Percentiles rank a stretch among this genome's conserved stretches.
Evolutionary conservation across 2,888 invertebrate genomes (phyloP).

Genomic region (Dynastes tityus): DNA sequence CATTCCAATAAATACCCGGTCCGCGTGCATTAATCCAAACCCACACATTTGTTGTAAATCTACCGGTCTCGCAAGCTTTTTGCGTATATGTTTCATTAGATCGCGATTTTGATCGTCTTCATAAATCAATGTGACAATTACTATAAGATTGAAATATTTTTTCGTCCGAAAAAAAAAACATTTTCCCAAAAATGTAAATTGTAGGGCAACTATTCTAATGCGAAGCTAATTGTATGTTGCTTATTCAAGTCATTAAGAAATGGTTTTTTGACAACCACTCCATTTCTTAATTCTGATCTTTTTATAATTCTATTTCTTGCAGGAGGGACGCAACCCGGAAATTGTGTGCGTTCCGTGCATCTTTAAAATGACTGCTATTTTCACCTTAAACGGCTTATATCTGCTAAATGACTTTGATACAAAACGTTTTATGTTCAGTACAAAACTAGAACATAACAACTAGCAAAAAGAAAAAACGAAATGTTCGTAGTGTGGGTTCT

Average conservation of each 20-base stretch:
- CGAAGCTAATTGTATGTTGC: background rate
- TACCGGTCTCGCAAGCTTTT: background rate
- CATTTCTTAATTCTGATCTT: constrained; percentile 5
- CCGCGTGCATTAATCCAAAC: background rate
- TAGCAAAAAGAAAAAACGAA: too few species aligned
- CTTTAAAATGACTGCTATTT: background rate
- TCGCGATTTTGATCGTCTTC: background rate
- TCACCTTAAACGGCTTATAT: background rate
- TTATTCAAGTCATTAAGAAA: background rate
- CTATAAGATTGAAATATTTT: background rate
- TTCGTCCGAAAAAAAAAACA: background rate
- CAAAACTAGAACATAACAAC: too few species aligned
- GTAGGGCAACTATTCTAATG: background rate
- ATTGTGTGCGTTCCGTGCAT: background rate
- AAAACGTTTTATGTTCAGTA: background rate
- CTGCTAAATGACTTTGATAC: too few species aligned
- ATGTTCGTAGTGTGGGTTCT: too few species aligned
- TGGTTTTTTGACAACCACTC: background rate
- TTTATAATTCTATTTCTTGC: background rate
- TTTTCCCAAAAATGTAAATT: constrained; percentile 2
- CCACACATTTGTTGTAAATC: constrained; percentile 3
- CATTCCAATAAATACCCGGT: background rate
- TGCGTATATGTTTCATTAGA: background rate
- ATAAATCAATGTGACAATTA: background rate
- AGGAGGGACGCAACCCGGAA: background rate